Conservation (phyloP, 2,888 invertebrate genomes). For the Gasteruption jaculator region DNA sequence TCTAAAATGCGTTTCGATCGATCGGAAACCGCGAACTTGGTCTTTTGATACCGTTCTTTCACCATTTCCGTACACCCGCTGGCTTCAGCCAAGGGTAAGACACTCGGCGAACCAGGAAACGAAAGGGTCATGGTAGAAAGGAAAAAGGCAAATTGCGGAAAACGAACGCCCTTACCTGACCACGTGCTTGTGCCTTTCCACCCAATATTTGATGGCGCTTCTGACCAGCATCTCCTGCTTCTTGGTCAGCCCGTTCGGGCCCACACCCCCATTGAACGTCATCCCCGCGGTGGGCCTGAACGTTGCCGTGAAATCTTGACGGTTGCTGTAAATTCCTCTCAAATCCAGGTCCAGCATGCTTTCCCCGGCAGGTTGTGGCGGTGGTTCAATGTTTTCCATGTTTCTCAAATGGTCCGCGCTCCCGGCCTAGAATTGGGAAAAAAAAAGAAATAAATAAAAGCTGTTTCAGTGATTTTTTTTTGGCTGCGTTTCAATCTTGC, state of each 20-base stretch:
- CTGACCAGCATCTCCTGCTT: constrained; percentile 82
- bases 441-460: neutral
- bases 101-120: no score
- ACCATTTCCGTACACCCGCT: no score
- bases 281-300: constrained; percentile 58
- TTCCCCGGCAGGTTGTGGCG: constrained; percentile 32
- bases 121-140: no score
- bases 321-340: constrained; percentile 71
- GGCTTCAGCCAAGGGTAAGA: no score
- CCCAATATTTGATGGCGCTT: constrained; percentile 87
- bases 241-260: constrained; percentile 76
- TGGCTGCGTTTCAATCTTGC: neutral
- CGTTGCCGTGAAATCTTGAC: constrained; percentile 74
- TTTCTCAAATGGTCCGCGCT: constrained; percentile 43
- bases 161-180: constrained; percentile 63
- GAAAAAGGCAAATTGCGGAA: no score
- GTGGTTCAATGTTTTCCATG: constrained; percentile 25
- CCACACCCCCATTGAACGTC: constrained; percentile 52
- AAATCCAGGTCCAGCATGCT: constrained; percentile 60
- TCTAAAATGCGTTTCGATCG: no score
- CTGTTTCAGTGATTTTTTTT: neutral
- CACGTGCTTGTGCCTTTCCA: constrained; percentile 83
- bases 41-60: no score
- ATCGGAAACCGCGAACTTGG: no score
- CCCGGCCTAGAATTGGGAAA: constrained; percentile 32